Evolutionary conservation across 2,888 invertebrate species (phyloP).

Genomic region (Eupithecia exiguata): DNA sequence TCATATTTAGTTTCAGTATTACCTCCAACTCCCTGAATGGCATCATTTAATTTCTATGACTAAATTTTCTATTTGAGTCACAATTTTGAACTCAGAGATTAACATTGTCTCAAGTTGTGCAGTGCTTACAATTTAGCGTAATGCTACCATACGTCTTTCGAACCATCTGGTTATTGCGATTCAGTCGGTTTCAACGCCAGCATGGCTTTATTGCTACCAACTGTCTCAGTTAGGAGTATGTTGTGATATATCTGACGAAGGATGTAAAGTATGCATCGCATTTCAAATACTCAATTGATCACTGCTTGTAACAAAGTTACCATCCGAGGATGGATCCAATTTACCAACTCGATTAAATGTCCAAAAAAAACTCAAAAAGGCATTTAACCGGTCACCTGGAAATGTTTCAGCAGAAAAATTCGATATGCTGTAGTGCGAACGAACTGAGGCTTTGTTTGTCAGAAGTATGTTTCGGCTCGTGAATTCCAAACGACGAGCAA

Average conservation of each 20-base stretch:
- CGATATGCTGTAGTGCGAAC: conserved; percentile 35
- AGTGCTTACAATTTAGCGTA: conserved; percentile 5
- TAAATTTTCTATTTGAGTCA: not conserved
- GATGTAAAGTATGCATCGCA: not conserved
- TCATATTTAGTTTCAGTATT: conserved; percentile 11
- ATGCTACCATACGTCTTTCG: not conserved
- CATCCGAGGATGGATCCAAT: not conserved
- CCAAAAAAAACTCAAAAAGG: not conserved
- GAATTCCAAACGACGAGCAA: conserved; percentile 56
- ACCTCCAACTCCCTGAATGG: not conserved
- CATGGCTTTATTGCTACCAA: conserved; percentile 13
- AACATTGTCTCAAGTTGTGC: not conserved
- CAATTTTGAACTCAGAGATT: not conserved
- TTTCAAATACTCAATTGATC: not conserved
- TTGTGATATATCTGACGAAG: not conserved
- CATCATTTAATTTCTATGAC: conserved; percentile 1
- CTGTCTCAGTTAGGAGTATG: not conserved
- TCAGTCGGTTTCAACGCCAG: not conserved
- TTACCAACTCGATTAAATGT: not conserved
- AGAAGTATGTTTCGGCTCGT: conserved; percentile 49
- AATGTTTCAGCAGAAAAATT: conserved; percentile 47
- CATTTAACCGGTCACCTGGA: conserved; percentile 25
- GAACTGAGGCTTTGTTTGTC: conserved; percentile 43
- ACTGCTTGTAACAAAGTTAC: not conserved
- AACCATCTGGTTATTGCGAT: conserved; percentile 11